Evolutionary conservation across 2,113 vertebrate genomes (phyloP), one percentile per base, ranked within the genome.

Genomic region (Seriola rivoliana): DNA sequence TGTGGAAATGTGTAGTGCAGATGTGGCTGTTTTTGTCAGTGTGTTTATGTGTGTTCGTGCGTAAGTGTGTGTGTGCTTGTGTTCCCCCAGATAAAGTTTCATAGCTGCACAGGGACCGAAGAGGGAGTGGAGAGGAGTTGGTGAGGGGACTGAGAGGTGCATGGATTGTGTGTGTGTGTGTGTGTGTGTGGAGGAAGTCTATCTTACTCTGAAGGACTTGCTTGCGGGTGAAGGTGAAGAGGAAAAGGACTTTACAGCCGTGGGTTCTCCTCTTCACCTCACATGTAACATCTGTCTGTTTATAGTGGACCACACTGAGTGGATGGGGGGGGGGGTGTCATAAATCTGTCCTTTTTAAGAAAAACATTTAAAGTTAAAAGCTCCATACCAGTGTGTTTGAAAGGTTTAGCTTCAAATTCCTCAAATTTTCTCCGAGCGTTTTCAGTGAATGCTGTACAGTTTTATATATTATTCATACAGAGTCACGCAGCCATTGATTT

Each of bases 71-170:
- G 54, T 38, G 64, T 57, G 79, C 65, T 80, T 58, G 36, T 19
- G 74, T 85, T 88, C 73, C 72, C 66, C 44, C 54, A 64, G 86
- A 88, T 90, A 80, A 84, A 88, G 78, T 90, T 89, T 90, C 79
- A 89, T 78, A 36, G 71, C 85, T 80, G 81, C 36, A 40, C 48
- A 46, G 86, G 67, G 83, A 88, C 72, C 44, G 36, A 55, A 84
- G 66, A 75, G 50, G 75, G 71, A 80, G 70, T 73, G 50, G 42
- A 44, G 65, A 70, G 48, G 58, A 80, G 69, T 60, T 50, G 68
- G 59, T 5, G 8, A 67, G 64, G 36, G 65, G 65, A 42, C 38
- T 46, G 59, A n/a, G 69, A 71, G 9, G 38, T 65, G 80, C 58
- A 66, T 71, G 62, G 60, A 21, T 67, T 54, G 23, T 16, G 9